Evolutionary conservation across 2,888 invertebrate genomes (phyloP), one percentile per base, ranked within the genome.

Genomic region (Cecidostiba fungosa): DNA sequence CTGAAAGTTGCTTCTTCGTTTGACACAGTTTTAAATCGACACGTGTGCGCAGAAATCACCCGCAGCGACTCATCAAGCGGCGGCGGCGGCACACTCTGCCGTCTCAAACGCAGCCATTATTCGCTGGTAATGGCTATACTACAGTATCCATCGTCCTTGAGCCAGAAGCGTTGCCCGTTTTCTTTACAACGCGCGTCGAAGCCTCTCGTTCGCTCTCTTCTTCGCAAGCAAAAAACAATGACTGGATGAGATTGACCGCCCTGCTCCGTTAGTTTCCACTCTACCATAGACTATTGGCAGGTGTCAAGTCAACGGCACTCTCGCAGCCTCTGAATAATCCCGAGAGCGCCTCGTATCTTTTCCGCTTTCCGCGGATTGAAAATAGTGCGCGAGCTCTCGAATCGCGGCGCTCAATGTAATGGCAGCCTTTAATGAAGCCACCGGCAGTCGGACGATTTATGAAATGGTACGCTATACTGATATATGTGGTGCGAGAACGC

Each of bases 401-500:
- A 50, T 29, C 10, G 5, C 26, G 19, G 36, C 16, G n/a, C n/a
- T 19, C 8, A n/a, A 59, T n/a, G 23, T n/a, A 39, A 8, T 19
- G n/a, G 12, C 19, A 19, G 16, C 4, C 10, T 26, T 72, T 77
- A n/a, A 77, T 36, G 43, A 23, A 66, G 66, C 74, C n/a, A n/a
- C n/a, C 73, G 78, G 62, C 59, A 62, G 76, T 70, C 59, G 23
- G 16, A 32, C 36, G 62, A 81, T 77, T 82, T 54, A 32, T 66
- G 72, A 50, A 77, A 77, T 73, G 23, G 62, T 3, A 32, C 16
- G 4, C 39, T 23, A 23, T n/a, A n/a, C n/a, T n/a, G n/a, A n/a
- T n/a, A 19, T 72, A 3, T 29, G n/a, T 50, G 66, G 72, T 36
- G 16, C 0, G 54, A 39, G 16, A 19, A 43, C 59, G 23, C 29